Percentiles rank a stretch among this genome's conserved stretches.
Evolutionary conservation across 2,113 vertebrate genomes (phyloP).

Genomic region (Nycticorax nycticorax): DNA sequence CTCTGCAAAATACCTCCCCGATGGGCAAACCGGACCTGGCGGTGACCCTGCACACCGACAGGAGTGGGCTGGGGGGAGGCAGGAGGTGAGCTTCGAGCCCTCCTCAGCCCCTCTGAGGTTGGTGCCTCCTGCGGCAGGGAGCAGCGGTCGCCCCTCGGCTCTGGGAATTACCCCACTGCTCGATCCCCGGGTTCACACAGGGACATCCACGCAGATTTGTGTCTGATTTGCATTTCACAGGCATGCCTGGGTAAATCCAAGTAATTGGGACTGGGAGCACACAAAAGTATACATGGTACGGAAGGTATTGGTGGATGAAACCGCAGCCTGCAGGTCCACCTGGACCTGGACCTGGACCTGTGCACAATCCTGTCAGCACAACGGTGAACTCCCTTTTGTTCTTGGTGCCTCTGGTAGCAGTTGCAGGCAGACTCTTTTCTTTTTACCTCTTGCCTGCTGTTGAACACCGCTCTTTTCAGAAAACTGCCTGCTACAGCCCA

Average conservation of each 20-base stretch:
- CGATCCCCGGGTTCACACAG: fast-evolving
- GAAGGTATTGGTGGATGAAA: not conserved
- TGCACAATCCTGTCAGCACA: not conserved
- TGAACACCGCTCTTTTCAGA: not conserved
- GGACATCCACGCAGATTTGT: not conserved
- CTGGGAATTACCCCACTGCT: not conserved
- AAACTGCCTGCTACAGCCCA: not conserved
- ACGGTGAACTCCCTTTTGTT: not conserved
- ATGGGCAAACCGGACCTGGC: fast-evolving
- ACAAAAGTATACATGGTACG: not conserved
- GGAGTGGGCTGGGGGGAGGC: not conserved
- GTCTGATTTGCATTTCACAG: not conserved
- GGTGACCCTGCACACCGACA: not conserved
- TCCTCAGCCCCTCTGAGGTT: not conserved
- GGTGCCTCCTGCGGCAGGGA: fast-evolving
- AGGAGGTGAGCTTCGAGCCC: not conserved
- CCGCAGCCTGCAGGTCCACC: not conserved
- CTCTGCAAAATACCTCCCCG: not conserved
- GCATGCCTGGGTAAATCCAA: not conserved
- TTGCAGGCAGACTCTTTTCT: not conserved
- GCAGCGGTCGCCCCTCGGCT: fast-evolving
- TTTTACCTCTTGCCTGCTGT: not conserved
- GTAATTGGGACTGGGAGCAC: not conserved
- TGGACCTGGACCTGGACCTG: not conserved
- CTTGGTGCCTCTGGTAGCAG: not conserved